Percentiles rank a stretch among this genome's conserved stretches.
Conservation (phyloP, 1,140 invertebrate genomes). For the Agrypnia vestita region DNA sequence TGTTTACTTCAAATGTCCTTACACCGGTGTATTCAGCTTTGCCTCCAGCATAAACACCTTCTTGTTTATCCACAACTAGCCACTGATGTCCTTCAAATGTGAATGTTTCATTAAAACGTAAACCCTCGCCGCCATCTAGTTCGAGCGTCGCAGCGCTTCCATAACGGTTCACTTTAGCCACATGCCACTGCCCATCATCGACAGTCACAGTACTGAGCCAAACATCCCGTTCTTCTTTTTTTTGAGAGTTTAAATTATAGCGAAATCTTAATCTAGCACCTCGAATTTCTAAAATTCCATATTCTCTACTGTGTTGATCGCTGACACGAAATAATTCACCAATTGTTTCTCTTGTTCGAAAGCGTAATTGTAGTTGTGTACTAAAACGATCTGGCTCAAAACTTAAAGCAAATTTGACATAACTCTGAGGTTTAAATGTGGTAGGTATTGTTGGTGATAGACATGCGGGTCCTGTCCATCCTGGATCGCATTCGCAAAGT, state of each 20-base stretch:
- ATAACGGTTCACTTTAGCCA: constrained; percentile 75
- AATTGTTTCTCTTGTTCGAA: constrained; percentile 78
- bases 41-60: constrained; percentile 79
- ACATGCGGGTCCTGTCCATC: constrained; percentile 77
- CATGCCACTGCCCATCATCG: constrained; percentile 84
- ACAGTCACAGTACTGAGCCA: constrained; percentile 75
- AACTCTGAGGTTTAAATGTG: constrained; percentile 78
- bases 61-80: constrained; percentile 78
- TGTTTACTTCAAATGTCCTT: constrained; percentile 77
- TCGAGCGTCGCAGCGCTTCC: constrained; percentile 78
- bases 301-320: constrained; percentile 79
- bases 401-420: constrained; percentile 80
- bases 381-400: constrained; percentile 78
- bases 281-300: constrained; percentile 78
- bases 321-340: constrained; percentile 78
- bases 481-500: constrained; percentile 79
- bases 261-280: constrained; percentile 76
- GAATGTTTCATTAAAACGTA: constrained; percentile 80
- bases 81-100: constrained; percentile 77
- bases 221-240: constrained; percentile 74
- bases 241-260: constrained; percentile 78
- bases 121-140: constrained; percentile 82
- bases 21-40: constrained; percentile 79
- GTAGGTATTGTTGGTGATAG: constrained; percentile 73
- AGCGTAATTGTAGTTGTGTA: constrained; percentile 78